Evolutionary conservation across 1,140 invertebrate species (phyloP).

Genomic region (Belonocnema kinseyi): DNA sequence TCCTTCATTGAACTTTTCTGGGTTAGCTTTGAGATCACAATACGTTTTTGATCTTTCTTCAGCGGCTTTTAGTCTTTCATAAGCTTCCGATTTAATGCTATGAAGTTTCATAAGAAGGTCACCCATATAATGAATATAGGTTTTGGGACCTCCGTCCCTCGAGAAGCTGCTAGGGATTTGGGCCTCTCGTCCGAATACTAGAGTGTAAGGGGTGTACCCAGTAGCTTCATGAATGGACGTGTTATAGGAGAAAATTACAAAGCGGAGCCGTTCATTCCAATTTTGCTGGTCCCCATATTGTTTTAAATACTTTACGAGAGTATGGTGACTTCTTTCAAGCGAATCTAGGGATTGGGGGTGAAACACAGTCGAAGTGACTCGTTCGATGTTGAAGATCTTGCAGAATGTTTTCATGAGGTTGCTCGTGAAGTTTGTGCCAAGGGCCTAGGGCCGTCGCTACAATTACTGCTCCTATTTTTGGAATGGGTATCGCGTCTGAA

Average conservation of each 20-base stretch:
- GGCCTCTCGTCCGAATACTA: background rate
- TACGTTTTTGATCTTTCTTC: conserved; percentile 6
- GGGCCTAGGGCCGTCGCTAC: conserved; percentile 57
- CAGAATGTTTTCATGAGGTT: conserved; percentile 53
- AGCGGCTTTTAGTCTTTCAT: background rate
- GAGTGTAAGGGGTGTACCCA: no score
- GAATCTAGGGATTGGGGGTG: no score
- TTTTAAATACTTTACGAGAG: no score
- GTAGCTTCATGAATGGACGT: no score
- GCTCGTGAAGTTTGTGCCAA: conserved; percentile 53
- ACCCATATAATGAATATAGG: background rate
- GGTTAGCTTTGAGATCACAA: conserved; percentile 12
- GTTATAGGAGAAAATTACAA: conserved; percentile 40
- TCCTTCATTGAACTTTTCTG: conserved; percentile 1
- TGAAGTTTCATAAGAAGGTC: background rate
- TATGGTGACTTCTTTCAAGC: no score
- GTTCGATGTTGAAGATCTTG: no score
- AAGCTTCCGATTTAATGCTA: background rate
- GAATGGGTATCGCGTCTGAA: conserved; percentile 48
- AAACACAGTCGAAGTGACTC: no score
- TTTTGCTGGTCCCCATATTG: no score
- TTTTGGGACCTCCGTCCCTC: background rate
- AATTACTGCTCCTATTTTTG: conserved; percentile 46
- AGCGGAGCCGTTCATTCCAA: conserved; percentile 61
- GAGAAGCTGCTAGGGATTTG: background rate